Percentiles rank a stretch among this genome's conserved stretches.
Conservation (phyloP, 2,113 vertebrate genomes). For the Eulemur rufifrons region DNA sequence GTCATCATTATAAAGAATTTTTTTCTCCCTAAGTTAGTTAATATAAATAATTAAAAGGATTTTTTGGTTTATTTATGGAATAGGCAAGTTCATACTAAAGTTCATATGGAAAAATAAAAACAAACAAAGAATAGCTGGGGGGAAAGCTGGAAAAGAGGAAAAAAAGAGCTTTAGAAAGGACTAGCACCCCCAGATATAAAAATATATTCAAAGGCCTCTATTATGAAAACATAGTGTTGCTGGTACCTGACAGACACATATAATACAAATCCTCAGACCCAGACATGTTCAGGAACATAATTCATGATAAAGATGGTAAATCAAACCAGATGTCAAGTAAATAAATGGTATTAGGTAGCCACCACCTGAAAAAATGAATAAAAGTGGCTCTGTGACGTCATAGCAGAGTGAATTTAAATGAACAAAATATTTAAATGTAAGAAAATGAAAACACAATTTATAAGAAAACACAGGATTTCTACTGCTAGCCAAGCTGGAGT, state of each 20-base stretch:
- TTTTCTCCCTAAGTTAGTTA: background rate
- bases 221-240: background rate
- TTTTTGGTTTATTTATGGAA: background rate
- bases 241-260: background rate
- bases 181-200: background rate
- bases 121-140: background rate
- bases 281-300: background rate
- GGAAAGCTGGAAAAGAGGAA: background rate
- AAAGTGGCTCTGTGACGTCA: background rate
- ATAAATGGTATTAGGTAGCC: background rate
- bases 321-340: background rate
- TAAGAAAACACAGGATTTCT: background rate
- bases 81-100: background rate
- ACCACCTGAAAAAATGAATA: background rate
- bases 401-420: slow-evolving; percentile 17
- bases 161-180: background rate
- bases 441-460: background rate
- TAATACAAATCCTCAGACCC: background rate
- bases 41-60: background rate
- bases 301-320: background rate
- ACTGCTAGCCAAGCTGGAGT: background rate
- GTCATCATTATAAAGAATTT: background rate
- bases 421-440: background rate
- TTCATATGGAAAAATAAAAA: background rate
- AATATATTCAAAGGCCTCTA: background rate